Evolutionary conservation across 2,113 vertebrate species (phyloP).

Genomic region (Polypterus senegalus): DNA sequence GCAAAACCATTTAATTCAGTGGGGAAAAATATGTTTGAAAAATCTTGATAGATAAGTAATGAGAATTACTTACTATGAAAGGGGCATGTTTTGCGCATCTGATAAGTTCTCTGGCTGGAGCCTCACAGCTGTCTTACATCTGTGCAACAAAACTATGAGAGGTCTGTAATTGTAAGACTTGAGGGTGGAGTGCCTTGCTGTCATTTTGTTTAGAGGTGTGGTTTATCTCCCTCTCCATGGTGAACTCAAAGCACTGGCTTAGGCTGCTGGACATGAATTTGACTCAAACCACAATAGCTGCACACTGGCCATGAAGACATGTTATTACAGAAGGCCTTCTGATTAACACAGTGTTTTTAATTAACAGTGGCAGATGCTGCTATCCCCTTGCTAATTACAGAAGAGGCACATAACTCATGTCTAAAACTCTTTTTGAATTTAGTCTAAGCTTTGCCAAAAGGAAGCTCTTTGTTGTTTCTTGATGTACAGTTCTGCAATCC

Average conservation of each 20-base stretch:
- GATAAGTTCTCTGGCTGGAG: too few species aligned
- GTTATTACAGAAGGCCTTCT: constrained; percentile 17
- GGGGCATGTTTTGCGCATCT: too few species aligned
- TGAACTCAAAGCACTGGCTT: constrained; percentile 19
- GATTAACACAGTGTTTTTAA: constrained; percentile 32
- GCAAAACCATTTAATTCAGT: too few species aligned
- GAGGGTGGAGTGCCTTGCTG: too few species aligned
- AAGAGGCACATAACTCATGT: constrained; percentile 3
- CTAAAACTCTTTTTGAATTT: constrained; percentile 3
- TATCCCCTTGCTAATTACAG: constrained; percentile 17
- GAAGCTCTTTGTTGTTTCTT: not conserved
- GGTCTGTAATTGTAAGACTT: too few species aligned
- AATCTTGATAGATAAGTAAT: too few species aligned
- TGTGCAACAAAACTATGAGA: too few species aligned
- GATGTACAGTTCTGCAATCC: constrained; percentile 13
- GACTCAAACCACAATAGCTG: constrained; percentile 30
- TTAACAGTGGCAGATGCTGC: constrained; percentile 26
- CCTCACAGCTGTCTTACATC: too few species aligned
- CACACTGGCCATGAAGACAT: constrained; percentile 15
- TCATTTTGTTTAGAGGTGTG: constrained; percentile 10
- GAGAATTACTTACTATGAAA: too few species aligned
- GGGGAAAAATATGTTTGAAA: too few species aligned
- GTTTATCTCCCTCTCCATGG: constrained; percentile 5
- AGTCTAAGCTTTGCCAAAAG: not conserved
- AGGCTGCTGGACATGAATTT: constrained; percentile 13